Conservation (phyloP, 2,888 invertebrate species). For the Chrysolina americana region DNA sequence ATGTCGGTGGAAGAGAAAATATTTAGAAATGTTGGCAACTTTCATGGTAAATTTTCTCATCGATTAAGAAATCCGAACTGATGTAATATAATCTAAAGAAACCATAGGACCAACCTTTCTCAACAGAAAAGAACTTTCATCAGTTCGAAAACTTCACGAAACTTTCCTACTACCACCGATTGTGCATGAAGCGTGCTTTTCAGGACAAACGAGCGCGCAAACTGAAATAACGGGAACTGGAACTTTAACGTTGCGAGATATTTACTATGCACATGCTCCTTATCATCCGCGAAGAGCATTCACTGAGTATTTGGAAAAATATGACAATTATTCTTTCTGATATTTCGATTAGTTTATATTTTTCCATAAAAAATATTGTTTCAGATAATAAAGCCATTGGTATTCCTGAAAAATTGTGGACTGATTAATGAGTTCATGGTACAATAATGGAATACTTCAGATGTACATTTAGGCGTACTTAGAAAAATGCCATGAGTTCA, state of each 20-base stretch:
- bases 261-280: slow-evolving; percentile 4
- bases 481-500: too few species aligned
- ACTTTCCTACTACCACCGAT: not conserved
- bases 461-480: too few species aligned
- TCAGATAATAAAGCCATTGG: too few species aligned
- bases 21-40: too few species aligned
- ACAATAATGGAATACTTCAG: too few species aligned
- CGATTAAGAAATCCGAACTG: too few species aligned
- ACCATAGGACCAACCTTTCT: not conserved
- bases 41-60: too few species aligned
- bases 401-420: too few species aligned
- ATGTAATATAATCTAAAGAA: not conserved
- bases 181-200: not conserved
- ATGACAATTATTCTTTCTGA: not conserved
- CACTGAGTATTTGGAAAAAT: not conserved
- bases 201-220: not conserved
- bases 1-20: too few species aligned
- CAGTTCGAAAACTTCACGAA: not conserved
- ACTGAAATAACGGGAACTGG: not conserved
- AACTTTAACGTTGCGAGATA: slow-evolving; percentile 2
- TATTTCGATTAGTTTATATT: not conserved
- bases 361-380: too few species aligned
- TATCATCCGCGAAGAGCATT: not conserved
- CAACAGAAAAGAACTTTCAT: not conserved
- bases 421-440: too few species aligned